Base-by-base conservation (phyloP, 2,888 invertebrate species). In the Caenorhabditis sp. region DNA sequence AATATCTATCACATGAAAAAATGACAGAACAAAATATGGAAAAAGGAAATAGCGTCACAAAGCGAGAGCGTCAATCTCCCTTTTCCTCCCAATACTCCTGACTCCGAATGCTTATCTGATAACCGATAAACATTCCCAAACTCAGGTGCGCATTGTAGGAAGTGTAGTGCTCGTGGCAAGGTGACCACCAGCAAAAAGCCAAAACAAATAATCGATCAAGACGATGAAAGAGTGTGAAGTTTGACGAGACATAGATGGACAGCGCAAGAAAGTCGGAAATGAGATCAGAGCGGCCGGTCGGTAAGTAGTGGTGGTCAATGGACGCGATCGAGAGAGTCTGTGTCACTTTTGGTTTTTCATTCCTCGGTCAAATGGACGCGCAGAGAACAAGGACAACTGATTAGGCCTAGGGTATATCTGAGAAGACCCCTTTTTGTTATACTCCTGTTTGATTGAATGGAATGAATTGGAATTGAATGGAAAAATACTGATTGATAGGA, bases 161-260 rank as follows among this genome's bases (percentile, higher is more conserved):
- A 37, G 9, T 58, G 50, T 58, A 69, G 60, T 50, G 51, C 47
- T 9, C 9, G 32, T 40, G 40, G 40, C 40, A 40, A 40, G 6
- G 60, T 71, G 71, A 55, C 62, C 62, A 71, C 44, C 15, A 35
- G 32, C 32, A 26, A 3, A 55, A 55, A 22, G 53, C 51, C 53
- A 74, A 74, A 60, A 58, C 74, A 74, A 74, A 74, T 74, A 74
- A 74, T 74, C 74, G 32, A 74, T 65, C 56, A 56, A 69, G 44
- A 37, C 24, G 37, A 20, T 32, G 24, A 50, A 47, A 28, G 28
- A 58, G 72, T 58, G 65, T 58, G 60, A 74, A 67, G 24, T 58
- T 35, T 40, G 37, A 40, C 37, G 65, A 74, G 50, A 65, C 74
- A 24, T 51, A 74, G 74, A 56, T 20, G 22, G 6, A n/a, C 44